Base-by-base conservation (phyloP, 2,888 invertebrate species). In the Pseudoips prasinana region DNA sequence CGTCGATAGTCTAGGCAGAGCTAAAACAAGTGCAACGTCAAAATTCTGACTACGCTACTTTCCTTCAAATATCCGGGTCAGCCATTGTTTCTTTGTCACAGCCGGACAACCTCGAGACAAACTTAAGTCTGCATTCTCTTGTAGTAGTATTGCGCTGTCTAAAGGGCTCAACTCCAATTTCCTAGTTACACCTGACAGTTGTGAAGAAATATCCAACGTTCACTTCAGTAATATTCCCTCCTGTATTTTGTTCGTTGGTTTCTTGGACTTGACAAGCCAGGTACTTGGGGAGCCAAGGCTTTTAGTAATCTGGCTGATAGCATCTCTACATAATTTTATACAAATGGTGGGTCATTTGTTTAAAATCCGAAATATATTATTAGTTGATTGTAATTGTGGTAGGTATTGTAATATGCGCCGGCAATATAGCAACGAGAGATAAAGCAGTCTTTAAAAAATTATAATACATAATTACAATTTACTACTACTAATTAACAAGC, bases 31-130 rank as follows among this genome's bases (percentile, higher is more conserved):
- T 47, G 46, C 7, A n/a, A 58, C n/a, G 60, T 44, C 50, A 76
- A 79, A 74, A 74, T 68, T 64, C 65, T 58, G 52, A 61, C 65
- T 66, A 62, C 57, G 65, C 65, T 74, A 70, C 73, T 77, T 74
- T 73, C 69, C 73, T 69, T 65, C 63, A 71, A 74, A 77, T 78
- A 81, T 80, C 75, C 77, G 75, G 78, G 80, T 78, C 80, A 71
- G 55, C 67, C 63, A 78, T 82, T 82, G 79, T 82, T 78, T 77
- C 75, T 80, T 82, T 82, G 79, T 81, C 73, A 69, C 62, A 48
- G 55, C 73, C 69, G 77, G 77, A 78, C 78, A 71, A 67, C 61
- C 69, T 50, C 47, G 31, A 37, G 55, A 54, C 78, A 60, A 74
- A 73, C 55, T 65, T 73, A 69, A 39, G 46, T 72, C 64, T 76